These are phyloP conservation scores for Pangasius sanitwongsei DNA, from an alignment of 2,797 vertebrate genomes.

Conservation along the genomic window DNA sequence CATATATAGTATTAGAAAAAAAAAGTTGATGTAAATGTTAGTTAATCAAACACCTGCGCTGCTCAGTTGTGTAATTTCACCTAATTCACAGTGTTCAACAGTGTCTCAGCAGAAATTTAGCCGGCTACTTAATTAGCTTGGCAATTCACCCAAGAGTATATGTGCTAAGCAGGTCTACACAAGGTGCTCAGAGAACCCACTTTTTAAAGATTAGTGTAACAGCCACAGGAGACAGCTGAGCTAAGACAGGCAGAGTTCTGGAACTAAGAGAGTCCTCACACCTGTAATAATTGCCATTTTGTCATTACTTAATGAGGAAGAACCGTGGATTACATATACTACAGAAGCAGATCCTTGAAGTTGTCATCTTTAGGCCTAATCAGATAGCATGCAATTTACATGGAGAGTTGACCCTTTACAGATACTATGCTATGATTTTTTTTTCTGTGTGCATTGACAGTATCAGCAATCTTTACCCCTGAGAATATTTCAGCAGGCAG, in stretches of 20 bases:
- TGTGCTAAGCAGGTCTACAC: conserved; percentile 3
- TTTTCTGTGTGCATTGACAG: background rate
- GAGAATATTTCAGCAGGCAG: background rate
- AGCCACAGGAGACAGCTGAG: background rate
- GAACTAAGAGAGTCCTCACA: background rate
- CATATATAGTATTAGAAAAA: background rate
- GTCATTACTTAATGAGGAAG: conserved; percentile 3
- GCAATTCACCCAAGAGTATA: conserved; percentile 24
- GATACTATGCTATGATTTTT: background rate
- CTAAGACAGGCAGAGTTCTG: background rate
- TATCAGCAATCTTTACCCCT: background rate
- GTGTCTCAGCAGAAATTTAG: conserved; percentile 15
- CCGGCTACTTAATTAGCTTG: conserved; percentile 24
- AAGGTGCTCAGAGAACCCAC: conserved; percentile 9
- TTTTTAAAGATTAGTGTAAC: conserved; percentile 16
- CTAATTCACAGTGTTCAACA: conserved; percentile 4
- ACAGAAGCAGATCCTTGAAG: background rate
- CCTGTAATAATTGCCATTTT: conserved; percentile 22
- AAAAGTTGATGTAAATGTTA: background rate
- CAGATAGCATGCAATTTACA: background rate
- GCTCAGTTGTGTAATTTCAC: conserved; percentile 14
- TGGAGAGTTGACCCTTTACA: background rate
- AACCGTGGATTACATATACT: background rate
- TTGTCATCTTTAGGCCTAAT: background rate
- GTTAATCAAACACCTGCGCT: background rate